phyloP scores from a whole-genome alignment of 2,888 invertebrate species.

The Metallyticus violacea region DNA sequence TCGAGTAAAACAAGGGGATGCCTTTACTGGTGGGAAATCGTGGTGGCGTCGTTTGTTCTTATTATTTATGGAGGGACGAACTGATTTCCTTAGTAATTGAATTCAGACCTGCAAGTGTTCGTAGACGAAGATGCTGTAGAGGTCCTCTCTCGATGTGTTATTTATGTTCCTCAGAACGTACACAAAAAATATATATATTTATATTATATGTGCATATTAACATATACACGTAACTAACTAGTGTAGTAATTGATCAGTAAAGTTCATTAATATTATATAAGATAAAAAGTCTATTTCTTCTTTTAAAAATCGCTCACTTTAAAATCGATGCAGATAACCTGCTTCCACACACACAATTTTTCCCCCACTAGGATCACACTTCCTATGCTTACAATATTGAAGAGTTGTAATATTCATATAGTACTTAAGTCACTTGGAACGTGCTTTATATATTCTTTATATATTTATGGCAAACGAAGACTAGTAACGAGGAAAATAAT shows the following conservation, averaged over 20 bases:
- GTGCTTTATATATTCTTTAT: conserved; percentile 31
- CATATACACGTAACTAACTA: conserved; percentile 17
- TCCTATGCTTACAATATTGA: neutral
- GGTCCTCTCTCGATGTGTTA: conserved; percentile 28
- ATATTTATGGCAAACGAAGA: conserved; percentile 36
- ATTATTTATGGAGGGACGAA: conserved; percentile 30
- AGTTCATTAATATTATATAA: conserved; percentile 22
- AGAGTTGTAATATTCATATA: neutral
- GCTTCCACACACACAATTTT: neutral
- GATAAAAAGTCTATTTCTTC: conserved; percentile 28
- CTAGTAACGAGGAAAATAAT: conserved; percentile 36
- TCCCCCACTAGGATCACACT: neutral
- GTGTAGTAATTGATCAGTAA: conserved; percentile 25
- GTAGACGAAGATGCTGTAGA: conserved; percentile 29
- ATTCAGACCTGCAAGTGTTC: conserved; percentile 24
- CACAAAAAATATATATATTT: conserved; percentile 32
- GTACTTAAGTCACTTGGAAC: conserved; percentile 30
- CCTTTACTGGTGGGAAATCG: neutral
- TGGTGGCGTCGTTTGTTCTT: neutral
- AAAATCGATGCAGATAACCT: neutral
- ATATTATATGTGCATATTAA: conserved; percentile 18
- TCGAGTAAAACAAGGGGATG: conserved; percentile 4
- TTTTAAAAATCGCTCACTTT: conserved; percentile 30
- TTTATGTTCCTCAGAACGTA: conserved; percentile 27
- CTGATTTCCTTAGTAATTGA: conserved; percentile 26